Evolutionary conservation across 2,113 vertebrate genomes (phyloP).

Genomic region (Mesembrinibis cayennensis): DNA sequence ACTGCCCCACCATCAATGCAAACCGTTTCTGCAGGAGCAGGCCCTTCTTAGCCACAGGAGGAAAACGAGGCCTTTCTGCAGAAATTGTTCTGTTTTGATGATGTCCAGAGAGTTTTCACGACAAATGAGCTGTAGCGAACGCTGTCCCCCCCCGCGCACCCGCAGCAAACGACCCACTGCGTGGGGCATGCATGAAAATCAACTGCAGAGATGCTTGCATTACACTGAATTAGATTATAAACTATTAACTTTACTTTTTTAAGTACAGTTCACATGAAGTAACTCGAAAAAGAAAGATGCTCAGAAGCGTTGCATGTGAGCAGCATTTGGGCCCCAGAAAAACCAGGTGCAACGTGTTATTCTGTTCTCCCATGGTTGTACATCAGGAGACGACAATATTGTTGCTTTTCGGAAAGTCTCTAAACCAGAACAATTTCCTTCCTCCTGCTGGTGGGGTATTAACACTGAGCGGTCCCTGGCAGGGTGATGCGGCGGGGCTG

Average conservation of each 20-base stretch:
- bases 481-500: fast-evolving
- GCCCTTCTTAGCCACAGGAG: neutral
- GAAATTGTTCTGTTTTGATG: fast-evolving
- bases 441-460: neutral
- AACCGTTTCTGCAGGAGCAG: neutral
- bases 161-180: fast-evolving
- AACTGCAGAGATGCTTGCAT: neutral
- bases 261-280: neutral
- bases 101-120: neutral
- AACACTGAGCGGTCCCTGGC: neutral
- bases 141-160: fast-evolving
- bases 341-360: neutral
- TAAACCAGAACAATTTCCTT: neutral
- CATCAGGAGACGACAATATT: neutral
- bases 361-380: neutral
- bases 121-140: neutral
- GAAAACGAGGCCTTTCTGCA: neutral
- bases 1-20: neutral
- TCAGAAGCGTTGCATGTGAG: fast-evolving
- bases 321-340: neutral
- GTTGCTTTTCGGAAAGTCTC: neutral
- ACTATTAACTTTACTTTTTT: neutral
- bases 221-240: neutral
- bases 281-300: neutral
- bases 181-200: fast-evolving